A percentile compares a stretch with the other conserved stretches of the same genome.
Evolutionary conservation across 2,888 invertebrate genomes (phyloP).

Genomic region (Luperina testacea): DNA sequence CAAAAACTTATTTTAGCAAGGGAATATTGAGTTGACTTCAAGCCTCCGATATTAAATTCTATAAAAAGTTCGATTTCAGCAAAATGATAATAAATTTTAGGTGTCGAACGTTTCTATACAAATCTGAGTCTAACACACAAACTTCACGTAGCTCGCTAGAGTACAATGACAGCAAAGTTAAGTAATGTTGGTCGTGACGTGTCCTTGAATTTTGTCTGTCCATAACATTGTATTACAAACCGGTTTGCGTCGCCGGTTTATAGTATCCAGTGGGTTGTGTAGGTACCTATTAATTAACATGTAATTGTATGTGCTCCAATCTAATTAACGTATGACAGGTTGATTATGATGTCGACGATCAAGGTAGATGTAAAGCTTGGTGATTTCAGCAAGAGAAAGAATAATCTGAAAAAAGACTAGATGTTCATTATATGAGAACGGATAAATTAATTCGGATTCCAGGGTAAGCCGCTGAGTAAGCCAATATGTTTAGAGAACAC

Average conservation of each 20-base stretch:
- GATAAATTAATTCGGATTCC: neutral
- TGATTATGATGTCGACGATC: slow-evolving; percentile 1
- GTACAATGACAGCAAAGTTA: slow-evolving; percentile 40
- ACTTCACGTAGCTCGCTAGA: neutral
- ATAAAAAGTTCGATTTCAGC: neutral
- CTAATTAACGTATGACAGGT: slow-evolving; percentile 50
- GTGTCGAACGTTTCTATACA: neutral
- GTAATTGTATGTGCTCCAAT: slow-evolving; percentile 41
- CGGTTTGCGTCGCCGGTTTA: slow-evolving; percentile 42
- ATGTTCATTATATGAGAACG: neutral
- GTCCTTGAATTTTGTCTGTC: slow-evolving; percentile 43
- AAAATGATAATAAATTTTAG: slow-evolving; percentile 6
- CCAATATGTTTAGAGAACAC: neutral
- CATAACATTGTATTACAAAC: slow-evolving; percentile 47
- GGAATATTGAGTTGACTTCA: neutral
- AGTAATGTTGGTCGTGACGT: slow-evolving; percentile 22
- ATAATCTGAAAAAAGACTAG: too few species aligned
- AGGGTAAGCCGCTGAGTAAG: neutral
- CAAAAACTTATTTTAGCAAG: slow-evolving; percentile 9
- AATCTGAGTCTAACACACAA: slow-evolving; percentile 7
- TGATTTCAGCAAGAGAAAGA: neutral
- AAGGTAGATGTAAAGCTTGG: neutral
- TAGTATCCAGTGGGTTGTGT: slow-evolving; percentile 40
- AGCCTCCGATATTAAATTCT: neutral
- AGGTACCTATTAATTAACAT: slow-evolving; percentile 43